Percentiles rank a stretch among this genome's conserved stretches.
phyloP scores from a whole-genome alignment of 1,140 invertebrate species.

The Saccostrea echinata region DNA sequence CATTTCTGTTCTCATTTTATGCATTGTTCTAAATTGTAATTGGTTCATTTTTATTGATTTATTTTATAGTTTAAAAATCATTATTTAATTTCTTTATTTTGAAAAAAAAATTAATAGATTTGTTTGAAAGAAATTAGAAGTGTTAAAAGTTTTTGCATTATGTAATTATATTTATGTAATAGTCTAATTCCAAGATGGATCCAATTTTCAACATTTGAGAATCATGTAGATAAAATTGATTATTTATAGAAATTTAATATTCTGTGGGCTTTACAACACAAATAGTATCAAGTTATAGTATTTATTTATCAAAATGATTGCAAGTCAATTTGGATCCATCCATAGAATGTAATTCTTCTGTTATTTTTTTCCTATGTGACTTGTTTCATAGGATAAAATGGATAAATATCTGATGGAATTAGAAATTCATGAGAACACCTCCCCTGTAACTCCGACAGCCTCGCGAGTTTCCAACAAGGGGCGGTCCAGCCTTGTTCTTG shows the following conservation, averaged over 20 bases:
- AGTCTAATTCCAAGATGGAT: conserved; percentile 13
- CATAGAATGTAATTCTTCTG: background rate
- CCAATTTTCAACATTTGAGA: background rate
- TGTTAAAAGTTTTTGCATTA: conserved; percentile 9
- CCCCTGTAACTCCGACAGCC: conserved; percentile 73
- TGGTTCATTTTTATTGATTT: conserved; percentile 14
- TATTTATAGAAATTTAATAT: background rate
- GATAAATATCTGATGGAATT: conserved; percentile 75
- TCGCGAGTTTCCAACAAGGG: conserved; percentile 68
- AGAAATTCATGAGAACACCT: conserved; percentile 70
- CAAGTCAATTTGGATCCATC: conserved; percentile 24
- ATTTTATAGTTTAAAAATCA: background rate
- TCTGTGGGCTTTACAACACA: background rate
- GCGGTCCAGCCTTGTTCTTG: conserved; percentile 72
- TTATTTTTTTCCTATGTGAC: conserved; percentile 36
- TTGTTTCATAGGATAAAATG: conserved; percentile 74
- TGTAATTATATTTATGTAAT: background rate
- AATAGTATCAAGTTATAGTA: background rate
- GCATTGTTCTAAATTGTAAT: background rate
- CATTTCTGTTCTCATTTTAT: conserved; percentile 7
- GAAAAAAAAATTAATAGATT: background rate
- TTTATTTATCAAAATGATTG: conserved; percentile 20
- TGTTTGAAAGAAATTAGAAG: background rate
- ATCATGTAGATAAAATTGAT: background rate
- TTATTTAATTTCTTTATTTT: background rate